Percentiles rank a stretch among this genome's conserved stretches.
Conservation (phyloP, 1,140 invertebrate genomes). For the Drosophila lacertosa region DNA sequence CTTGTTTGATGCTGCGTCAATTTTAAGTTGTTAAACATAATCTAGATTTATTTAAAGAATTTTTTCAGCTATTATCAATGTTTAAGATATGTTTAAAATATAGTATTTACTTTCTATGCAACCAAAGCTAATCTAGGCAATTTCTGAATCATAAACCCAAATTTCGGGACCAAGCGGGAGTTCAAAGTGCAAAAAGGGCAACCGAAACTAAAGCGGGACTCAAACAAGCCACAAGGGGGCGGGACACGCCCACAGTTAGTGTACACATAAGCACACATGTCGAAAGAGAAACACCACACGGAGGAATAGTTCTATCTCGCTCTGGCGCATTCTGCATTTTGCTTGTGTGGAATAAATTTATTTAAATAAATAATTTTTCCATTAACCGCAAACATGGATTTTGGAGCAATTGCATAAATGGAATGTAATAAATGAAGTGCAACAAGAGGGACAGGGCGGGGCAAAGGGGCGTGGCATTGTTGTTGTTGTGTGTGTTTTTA, state of each 20-base stretch:
- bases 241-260: slow-evolving; percentile 11
- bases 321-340: slow-evolving; percentile 18
- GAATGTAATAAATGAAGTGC: slow-evolving; percentile 73
- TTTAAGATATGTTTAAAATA: too few relatives aligned
- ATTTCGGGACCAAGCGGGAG: slow-evolving; percentile 1
- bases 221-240: slow-evolving; percentile 27
- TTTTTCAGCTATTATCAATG: too few relatives aligned
- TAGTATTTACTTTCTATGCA: too few relatives aligned
- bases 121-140: not conserved
- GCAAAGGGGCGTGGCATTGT: not conserved
- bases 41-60: too few relatives aligned
- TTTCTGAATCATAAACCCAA: slow-evolving; percentile 7
- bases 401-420: slow-evolving; percentile 76
- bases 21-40: too few relatives aligned
- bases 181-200: slow-evolving; percentile 12
- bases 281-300: not conserved
- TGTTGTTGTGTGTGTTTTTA: slow-evolving; percentile 3
- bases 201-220: slow-evolving; percentile 23
- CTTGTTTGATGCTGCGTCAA: not conserved
- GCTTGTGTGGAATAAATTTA: slow-evolving; percentile 70
- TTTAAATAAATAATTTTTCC: slow-evolving; percentile 81
- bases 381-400: slow-evolving; percentile 80
- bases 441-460: slow-evolving; percentile 4
- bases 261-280: not conserved
- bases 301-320: slow-evolving; percentile 22